These are phyloP conservation scores for Scaptodrosophila lebanonensis DNA, from an alignment of 1,140 invertebrate genomes.

Conservation along the genomic window DNA sequence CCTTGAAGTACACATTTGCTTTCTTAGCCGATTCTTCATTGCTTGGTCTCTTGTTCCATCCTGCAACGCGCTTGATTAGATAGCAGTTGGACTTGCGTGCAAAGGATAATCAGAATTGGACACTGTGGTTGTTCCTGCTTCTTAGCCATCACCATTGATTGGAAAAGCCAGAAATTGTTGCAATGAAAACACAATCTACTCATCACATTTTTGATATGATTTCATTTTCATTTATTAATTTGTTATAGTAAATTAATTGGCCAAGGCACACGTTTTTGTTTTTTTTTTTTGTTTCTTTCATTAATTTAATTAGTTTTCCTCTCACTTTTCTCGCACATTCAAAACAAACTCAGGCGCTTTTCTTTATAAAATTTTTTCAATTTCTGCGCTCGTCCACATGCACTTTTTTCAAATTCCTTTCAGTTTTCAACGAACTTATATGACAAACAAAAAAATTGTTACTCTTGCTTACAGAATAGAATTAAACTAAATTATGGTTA, in stretches of 20 bases:
- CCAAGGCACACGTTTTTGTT: conserved; percentile 60
- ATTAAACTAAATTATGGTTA: conserved; percentile 70
- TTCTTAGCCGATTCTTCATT: too few relatives aligned
- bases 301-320: conserved; percentile 19
- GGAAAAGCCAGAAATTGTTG: background rate
- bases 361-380: conserved; percentile 22
- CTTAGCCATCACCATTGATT: background rate
- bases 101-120: too few relatives aligned
- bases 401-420: conserved; percentile 37
- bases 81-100: too few relatives aligned
- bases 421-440: conserved; percentile 50
- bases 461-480: conserved; percentile 46
- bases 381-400: conserved; percentile 8
- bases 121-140: background rate
- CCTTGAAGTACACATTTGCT: too few relatives aligned
- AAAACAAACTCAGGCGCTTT: conserved; percentile 29
- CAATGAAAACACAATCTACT: background rate
- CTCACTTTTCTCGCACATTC: conserved; percentile 5
- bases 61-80: too few relatives aligned
- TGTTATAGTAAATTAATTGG: conserved; percentile 68
- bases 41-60: too few relatives aligned
- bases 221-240: conserved; percentile 64
- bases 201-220: conserved; percentile 35
- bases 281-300: conserved; percentile 29
- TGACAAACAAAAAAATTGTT: conserved; percentile 53